Conservation (phyloP, 2,113 vertebrate species). For the Microcebus tavaratra region DNA sequence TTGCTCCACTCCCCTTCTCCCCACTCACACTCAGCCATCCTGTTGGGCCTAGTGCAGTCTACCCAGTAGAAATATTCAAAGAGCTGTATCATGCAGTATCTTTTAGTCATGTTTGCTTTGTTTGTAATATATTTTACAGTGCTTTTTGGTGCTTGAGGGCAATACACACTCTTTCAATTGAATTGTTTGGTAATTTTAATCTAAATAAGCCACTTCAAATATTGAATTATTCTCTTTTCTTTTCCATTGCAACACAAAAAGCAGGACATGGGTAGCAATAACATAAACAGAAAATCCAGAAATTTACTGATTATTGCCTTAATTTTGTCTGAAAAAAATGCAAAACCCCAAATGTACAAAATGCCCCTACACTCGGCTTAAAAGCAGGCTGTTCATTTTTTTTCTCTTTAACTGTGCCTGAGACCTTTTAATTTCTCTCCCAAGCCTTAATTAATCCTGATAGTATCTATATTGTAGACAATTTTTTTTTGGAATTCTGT, state of each 20-base stretch:
- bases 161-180: neutral
- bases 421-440: neutral
- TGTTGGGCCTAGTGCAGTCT: neutral
- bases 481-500: neutral
- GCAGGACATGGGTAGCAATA: neutral
- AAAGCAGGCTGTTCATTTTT: neutral
- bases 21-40: neutral
- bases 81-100: neutral
- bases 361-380: neutral
- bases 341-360: neutral
- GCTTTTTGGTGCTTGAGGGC: neutral
- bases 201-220: neutral
- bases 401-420: neutral
- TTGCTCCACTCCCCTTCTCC: fast-evolving
- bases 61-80: neutral
- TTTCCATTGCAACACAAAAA: neutral
- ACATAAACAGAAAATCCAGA: neutral
- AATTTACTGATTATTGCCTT: neutral
- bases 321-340: neutral
- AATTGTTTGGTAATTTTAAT: neutral
- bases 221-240: neutral
- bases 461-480: neutral
- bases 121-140: neutral
- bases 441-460: neutral
- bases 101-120: neutral